Evolutionary conservation across 2,113 vertebrate species (phyloP).

Genomic region (Pseudorasbora parva): DNA sequence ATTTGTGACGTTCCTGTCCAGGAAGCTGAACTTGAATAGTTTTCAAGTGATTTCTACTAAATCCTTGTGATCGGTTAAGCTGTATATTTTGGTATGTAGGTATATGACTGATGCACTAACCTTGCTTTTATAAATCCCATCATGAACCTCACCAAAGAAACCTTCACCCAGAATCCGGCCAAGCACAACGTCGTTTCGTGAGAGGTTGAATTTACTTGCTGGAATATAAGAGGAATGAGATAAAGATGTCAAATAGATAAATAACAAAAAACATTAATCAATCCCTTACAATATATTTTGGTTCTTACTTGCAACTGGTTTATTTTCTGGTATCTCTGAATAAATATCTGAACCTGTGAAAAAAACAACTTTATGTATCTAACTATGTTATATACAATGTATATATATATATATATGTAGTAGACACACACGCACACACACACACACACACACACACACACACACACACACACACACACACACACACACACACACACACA

Average conservation of each 20-base stretch:
- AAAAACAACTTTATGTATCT: not conserved
- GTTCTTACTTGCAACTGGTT: constrained; percentile 27
- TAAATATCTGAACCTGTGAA: constrained; percentile 88
- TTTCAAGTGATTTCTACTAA: constrained; percentile 2
- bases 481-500: too few relatives aligned
- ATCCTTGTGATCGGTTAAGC: not conserved
- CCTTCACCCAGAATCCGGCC: constrained; percentile 91
- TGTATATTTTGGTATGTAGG: not conserved
- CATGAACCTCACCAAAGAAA: constrained; percentile 92
- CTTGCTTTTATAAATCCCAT: constrained; percentile 85
- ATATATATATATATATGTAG: not conserved
- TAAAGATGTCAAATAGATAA: not conserved
- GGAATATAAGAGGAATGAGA: not conserved
- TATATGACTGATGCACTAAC: constrained; percentile 71
- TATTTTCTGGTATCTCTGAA: constrained; percentile 82
- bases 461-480: too few relatives aligned
- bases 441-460: too few relatives aligned
- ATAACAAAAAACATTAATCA: not conserved
- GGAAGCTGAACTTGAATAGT: not conserved
- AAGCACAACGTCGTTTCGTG: constrained; percentile 79
- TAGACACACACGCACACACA: too few relatives aligned
- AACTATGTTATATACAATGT: not conserved
- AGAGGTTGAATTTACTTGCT: constrained; percentile 73
- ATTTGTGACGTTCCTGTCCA: not conserved
- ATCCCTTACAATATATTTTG: not conserved